Percentiles rank a stretch among this genome's conserved stretches.
These are phyloP conservation scores for Xanthorhoe designata DNA, from an alignment of 2,888 invertebrate genomes.

Conservation along the genomic window DNA sequence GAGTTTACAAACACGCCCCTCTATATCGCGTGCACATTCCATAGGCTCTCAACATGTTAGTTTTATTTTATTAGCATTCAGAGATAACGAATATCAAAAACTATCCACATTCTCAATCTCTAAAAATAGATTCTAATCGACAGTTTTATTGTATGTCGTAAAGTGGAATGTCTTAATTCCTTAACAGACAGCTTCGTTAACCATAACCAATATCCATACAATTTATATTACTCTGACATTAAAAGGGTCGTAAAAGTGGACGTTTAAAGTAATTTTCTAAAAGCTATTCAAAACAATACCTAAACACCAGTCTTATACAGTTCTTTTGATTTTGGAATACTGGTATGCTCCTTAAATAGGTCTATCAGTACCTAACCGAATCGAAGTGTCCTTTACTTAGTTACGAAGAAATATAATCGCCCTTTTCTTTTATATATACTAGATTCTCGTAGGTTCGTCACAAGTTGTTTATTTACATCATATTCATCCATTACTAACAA, in stretches of 20 bases:
- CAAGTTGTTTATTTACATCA: too few relatives aligned
- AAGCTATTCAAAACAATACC: not conserved
- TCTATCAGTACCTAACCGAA: too few relatives aligned
- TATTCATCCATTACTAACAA: too few relatives aligned
- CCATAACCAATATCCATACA: not conserved
- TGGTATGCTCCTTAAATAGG: too few relatives aligned
- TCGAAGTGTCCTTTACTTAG: too few relatives aligned
- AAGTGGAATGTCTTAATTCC: not conserved
- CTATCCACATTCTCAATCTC: not conserved
- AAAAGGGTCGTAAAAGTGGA: slow-evolving; percentile 7
- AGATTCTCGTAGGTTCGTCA: too few relatives aligned
- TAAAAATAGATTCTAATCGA: not conserved
- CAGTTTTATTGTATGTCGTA: not conserved
- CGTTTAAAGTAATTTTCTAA: not conserved
- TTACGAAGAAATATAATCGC: too few relatives aligned
- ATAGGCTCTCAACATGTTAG: too few relatives aligned
- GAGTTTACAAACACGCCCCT: too few relatives aligned
- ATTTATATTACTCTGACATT: slow-evolving; percentile 2
- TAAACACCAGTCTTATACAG: not conserved
- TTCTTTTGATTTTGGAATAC: slow-evolving; percentile 47
- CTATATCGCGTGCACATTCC: too few relatives aligned
- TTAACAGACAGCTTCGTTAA: not conserved
- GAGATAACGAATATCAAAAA: not conserved
- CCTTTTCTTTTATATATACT: too few relatives aligned
- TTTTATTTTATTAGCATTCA: too few relatives aligned